These are phyloP conservation scores for Drosophila baimaii DNA, from an alignment of 1,140 invertebrate genomes.

Conservation along the genomic window DNA sequence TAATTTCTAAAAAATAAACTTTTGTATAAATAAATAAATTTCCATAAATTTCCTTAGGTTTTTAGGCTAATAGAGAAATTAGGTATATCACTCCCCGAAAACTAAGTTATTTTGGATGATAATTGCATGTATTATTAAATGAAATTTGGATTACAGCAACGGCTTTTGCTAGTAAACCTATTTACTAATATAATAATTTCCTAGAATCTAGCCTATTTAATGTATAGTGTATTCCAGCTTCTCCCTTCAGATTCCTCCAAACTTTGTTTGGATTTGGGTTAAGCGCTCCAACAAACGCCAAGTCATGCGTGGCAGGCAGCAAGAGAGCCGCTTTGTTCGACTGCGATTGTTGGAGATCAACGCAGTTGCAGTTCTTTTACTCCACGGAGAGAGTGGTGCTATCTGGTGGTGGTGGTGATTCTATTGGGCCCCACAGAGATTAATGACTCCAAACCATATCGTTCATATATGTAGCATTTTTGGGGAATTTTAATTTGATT, in stretches of 20 bases:
- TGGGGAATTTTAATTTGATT: conserved; percentile 78
- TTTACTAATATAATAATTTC: neutral
- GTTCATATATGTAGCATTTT: conserved; percentile 47
- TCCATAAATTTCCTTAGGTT: too few relatives aligned
- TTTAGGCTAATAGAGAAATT: too few relatives aligned
- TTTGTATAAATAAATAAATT: too few relatives aligned
- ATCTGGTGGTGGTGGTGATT: conserved; percentile 19
- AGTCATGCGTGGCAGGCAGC: conserved; percentile 67
- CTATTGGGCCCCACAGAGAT: conserved; percentile 46
- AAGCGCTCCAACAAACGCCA: conserved; percentile 69
- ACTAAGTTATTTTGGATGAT: too few relatives aligned
- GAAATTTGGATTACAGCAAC: neutral
- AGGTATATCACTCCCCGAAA: too few relatives aligned
- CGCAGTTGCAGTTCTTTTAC: conserved; percentile 47
- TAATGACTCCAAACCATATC: conserved; percentile 37
- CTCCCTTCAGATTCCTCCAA: neutral
- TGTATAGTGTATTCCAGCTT: neutral
- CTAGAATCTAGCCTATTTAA: too few relatives aligned
- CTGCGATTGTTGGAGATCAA: conserved; percentile 31
- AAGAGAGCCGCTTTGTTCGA: conserved; percentile 48
- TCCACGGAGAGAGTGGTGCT: neutral
- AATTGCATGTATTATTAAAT: neutral
- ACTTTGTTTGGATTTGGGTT: conserved; percentile 64
- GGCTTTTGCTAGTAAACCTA: neutral
- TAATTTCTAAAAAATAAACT: too few relatives aligned